Evolutionary conservation across 2,797 vertebrate species (phyloP).

Genomic region (Vultur gryphus): DNA sequence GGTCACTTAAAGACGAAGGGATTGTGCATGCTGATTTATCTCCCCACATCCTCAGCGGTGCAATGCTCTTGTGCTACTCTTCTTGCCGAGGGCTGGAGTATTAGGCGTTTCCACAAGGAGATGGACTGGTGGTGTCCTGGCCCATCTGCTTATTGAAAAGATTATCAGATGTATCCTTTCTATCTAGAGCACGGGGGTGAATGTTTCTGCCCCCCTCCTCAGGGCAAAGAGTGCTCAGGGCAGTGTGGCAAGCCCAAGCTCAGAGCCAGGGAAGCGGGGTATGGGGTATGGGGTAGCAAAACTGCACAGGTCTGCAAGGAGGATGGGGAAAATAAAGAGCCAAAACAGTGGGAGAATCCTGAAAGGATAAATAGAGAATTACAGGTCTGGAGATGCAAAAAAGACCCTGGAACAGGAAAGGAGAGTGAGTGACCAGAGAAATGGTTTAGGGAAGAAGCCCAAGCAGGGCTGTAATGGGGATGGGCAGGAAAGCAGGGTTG

Average conservation of each 20-base stretch:
- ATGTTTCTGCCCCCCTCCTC: not conserved
- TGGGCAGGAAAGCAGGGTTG: not conserved
- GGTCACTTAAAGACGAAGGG: not conserved
- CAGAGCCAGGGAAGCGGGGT: not conserved
- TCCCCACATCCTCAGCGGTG: not conserved
- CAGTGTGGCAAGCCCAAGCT: not conserved
- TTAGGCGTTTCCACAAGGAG: not conserved
- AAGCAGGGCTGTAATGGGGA: not conserved
- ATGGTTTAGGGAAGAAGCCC: not conserved
- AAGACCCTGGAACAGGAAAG: not conserved
- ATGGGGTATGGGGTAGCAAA: not conserved
- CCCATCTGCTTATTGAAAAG: not conserved
- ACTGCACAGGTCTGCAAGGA: not conserved
- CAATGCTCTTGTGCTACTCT: not conserved
- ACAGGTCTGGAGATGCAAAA: not conserved
- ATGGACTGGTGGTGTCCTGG: not conserved
- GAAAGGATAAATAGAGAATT: not conserved
- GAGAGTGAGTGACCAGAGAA: not conserved
- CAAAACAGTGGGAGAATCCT: not conserved
- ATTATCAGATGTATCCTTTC: not conserved
- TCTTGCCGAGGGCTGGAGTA: not conserved
- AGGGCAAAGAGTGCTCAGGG: not conserved
- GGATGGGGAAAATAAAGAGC: not conserved
- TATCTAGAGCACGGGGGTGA: not conserved
- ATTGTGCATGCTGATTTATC: not conserved